Evolutionary conservation across 1,140 invertebrate species (phyloP).

Genomic region (Antheraea pernyi): DNA sequence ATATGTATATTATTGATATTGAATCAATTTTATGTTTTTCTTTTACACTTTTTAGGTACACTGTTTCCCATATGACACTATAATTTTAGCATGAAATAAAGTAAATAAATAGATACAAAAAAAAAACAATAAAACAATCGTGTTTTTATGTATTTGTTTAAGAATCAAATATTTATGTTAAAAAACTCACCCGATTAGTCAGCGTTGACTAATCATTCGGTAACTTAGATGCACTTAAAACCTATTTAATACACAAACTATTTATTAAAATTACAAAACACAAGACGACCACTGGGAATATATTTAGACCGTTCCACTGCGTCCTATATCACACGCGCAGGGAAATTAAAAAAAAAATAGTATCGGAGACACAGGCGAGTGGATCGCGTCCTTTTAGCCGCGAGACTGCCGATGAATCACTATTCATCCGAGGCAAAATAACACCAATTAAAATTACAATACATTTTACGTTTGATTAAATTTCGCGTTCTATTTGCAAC

Average conservation of each 20-base stretch:
- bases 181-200: neutral
- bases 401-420: constrained; percentile 15
- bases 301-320: constrained; percentile 1
- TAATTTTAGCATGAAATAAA: too few species aligned
- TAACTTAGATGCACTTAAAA: neutral
- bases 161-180: neutral
- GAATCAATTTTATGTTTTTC: too few species aligned
- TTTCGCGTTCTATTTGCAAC: constrained; percentile 8
- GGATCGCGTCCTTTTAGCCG: constrained; percentile 10
- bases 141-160: too few species aligned
- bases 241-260: neutral
- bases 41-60: too few species aligned
- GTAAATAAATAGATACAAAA: too few species aligned
- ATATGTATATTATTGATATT: too few species aligned
- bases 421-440: constrained; percentile 9
- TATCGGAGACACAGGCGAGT: neutral
- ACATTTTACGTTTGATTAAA: constrained; percentile 3
- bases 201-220: neutral
- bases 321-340: constrained; percentile 11
- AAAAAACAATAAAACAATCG: too few species aligned
- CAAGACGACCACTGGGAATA: neutral
- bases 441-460: constrained; percentile 15
- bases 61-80: too few species aligned
- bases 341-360: constrained; percentile 6
- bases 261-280: neutral